Evolutionary conservation across 2,113 vertebrate species (phyloP).

Genomic region (Meriones unguiculatus): DNA sequence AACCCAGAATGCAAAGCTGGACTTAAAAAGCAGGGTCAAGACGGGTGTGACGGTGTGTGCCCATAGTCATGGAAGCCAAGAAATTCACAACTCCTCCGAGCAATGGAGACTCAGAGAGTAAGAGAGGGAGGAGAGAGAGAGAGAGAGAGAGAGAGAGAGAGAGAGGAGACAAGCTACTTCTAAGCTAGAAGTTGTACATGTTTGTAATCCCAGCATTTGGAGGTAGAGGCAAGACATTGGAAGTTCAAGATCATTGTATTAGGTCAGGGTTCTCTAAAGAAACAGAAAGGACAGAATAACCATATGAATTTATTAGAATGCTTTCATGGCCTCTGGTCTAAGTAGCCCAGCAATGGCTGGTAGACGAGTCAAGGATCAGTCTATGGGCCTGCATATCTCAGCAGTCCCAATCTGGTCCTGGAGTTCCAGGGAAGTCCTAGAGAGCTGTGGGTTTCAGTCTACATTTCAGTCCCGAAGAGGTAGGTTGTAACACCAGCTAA

Average conservation of each 20-base stretch:
- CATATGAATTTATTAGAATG: not conserved
- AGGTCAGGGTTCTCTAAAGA: not conserved
- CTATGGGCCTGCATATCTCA: not conserved
- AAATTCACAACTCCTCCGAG: not conserved
- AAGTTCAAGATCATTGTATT: not conserved
- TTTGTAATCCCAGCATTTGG: not conserved
- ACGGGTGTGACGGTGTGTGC: no score
- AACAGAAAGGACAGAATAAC: not conserved
- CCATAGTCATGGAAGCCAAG: not conserved
- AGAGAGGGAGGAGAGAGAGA: not conserved
- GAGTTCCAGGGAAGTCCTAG: not conserved
- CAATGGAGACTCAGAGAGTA: not conserved
- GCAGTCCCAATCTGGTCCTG: not conserved
- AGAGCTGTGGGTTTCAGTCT: not conserved
- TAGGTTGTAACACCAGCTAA: not conserved
- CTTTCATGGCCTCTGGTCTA: not conserved
- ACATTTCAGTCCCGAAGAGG: not conserved
- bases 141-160: not conserved
- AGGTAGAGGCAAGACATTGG: not conserved
- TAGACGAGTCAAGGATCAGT: not conserved
- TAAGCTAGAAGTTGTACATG: not conserved
- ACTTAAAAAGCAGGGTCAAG: not conserved
- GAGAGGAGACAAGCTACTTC: not conserved
- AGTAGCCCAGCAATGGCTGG: not conserved
- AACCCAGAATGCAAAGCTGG: slow-evolving; percentile 28